Evolutionary conservation across 1,140 invertebrate species (phyloP), one percentile per base, ranked within the genome.

Genomic region (Drosophila ercepeae): DNA sequence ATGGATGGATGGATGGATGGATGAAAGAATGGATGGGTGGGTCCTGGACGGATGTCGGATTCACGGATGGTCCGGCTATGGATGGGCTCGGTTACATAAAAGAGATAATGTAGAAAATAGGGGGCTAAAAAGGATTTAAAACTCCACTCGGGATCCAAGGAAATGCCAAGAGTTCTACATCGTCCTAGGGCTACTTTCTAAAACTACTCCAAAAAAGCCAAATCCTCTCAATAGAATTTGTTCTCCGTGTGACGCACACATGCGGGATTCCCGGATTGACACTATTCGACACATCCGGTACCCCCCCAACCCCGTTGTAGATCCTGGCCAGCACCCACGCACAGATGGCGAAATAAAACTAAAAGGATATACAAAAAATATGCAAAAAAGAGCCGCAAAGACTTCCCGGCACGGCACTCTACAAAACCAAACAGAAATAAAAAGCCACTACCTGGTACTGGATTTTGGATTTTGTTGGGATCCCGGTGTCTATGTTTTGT

Each of bases 401-500:
- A 69, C 46, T 55, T 55, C 0, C 21, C 34, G n/a, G n/a, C n/a
- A n/a, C n/a, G 4, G 4, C 36, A 39, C n/a, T 6, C 11, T n/a
- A 2, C 13, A 6, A n/a, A 5, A 39, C 45, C 14, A 29, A 19
- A 7, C 29, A 7, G 29, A 7, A 9, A 34, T 32, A 11, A 23
- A 18, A 23, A 34, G 18, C n/a, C 23, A 27, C 9, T 32, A 45
- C 60, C 64, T 53, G 61, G 41, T 19, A 16, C 55, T 65, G 59
- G 45, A 65, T 67, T 65, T 67, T 27, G 63, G 60, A 25, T 16
- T 27, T 49, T 25, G 27, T 61, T n/a, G 11, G 29, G 25, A 46
- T 75, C 36, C 49, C 45, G 64, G 54, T 46, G 51, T 64, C 48
- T 67, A 59, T 86, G 81, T 84, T 86, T 69, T 75, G 81, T 74